Base-by-base conservation (phyloP, 2,888 invertebrate species). In the Ganaspis brasiliensis region DNA sequence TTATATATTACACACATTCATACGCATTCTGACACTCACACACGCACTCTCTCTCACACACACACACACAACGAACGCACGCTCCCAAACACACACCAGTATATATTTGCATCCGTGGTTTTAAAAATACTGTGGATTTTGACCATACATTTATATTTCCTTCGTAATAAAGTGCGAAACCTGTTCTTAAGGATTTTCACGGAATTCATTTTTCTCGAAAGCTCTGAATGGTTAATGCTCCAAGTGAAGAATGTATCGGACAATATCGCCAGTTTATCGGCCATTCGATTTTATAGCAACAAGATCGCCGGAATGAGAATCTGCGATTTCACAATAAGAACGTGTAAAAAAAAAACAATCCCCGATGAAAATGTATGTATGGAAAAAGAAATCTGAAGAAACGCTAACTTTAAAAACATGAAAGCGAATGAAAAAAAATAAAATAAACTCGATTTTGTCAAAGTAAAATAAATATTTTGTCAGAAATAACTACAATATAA, bases 1-100 rank as follows among this genome's bases (percentile, higher is more conserved):
- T 87, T 88, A 86, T 90, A 90, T 90, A 87, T 89, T 90, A 90
- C 89, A 90, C 89, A 85, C 89, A 89, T 83, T 89, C 88, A 87
- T 86, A 87, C 90, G 85, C 87, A 81, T 84, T 80, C 82, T 79
- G 78, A 71, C 72, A 83, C 84, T 80, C 78, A 77, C 77, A 81
- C 67, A 80, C 77, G 78, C 81, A 83, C 77, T 83, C 82, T 59
- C 61, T 57, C 73, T 84, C 74, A 31, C 74, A 61, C 55, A 61
- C 76, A 76, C 73, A 45, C 63, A 56, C 72, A 74, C 74, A 73
- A 81, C 79, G 77, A 72, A 59, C 76, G 71, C 74, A 63, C 76
- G 74, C 31, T 31, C 26, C 52, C 72, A 70, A 59, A 57, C 67
- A 75, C 59, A 72, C 76, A 81, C 75, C 70, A 78, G 77, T 73